Percentiles rank a stretch among this genome's conserved stretches.
phyloP scores from a whole-genome alignment of 1,140 invertebrate genomes.

The Gerris buenoi region DNA sequence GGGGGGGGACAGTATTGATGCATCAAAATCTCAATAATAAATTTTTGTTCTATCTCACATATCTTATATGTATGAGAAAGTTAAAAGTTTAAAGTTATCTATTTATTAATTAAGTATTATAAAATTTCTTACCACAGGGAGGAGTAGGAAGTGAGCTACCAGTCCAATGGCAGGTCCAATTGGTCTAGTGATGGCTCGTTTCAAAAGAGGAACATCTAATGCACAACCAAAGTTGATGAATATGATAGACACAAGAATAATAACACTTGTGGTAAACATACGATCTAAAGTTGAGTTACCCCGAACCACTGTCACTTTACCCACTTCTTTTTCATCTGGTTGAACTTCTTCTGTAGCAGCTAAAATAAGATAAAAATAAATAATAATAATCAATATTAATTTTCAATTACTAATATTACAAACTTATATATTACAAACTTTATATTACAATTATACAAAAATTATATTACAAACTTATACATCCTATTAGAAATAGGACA shows the following conservation, averaged over 20 bases:
- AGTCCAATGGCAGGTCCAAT: conserved; percentile 74
- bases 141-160: conserved; percentile 66
- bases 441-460: no score
- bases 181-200: conserved; percentile 51
- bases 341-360: background rate
- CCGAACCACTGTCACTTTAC: conserved; percentile 42
- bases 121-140: conserved; percentile 81
- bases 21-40: no score
- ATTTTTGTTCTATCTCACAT: background rate
- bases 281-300: conserved; percentile 48
- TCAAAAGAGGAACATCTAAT: conserved; percentile 58
- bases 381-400: no score
- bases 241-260: conserved; percentile 61
- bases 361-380: no score
- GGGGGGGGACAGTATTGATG: no score
- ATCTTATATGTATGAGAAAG: background rate
- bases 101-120: conserved; percentile 18
- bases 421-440: no score
- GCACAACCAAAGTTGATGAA: conserved; percentile 91
- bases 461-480: no score
- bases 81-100: no score
- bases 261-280: conserved; percentile 61
- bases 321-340: background rate
- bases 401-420: no score
- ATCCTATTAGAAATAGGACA: no score